These are phyloP conservation scores for Athripsodes cinereus DNA, from an alignment of 2,888 invertebrate genomes.

Conservation along the genomic window DNA sequence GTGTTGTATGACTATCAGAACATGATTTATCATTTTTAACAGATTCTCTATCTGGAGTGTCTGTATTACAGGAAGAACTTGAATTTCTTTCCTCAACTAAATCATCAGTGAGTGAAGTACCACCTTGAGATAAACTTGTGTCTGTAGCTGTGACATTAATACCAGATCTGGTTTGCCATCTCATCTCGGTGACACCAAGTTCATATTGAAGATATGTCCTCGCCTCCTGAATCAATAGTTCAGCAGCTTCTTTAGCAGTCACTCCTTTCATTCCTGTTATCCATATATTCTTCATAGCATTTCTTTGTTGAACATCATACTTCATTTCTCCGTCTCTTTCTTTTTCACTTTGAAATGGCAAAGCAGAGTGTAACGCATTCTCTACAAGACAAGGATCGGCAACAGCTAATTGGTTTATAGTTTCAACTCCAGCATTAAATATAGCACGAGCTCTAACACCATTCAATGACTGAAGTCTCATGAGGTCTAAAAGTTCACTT, in stretches of 20 bases:
- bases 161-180: slow-evolving; percentile 45
- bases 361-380: slow-evolving; percentile 66
- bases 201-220: slow-evolving; percentile 64
- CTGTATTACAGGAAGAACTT: not conserved
- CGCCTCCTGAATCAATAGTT: slow-evolving; percentile 71
- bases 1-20: not conserved
- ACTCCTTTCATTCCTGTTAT: slow-evolving; percentile 75
- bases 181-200: slow-evolving; percentile 64
- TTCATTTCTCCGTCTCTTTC: slow-evolving; percentile 64
- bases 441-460: slow-evolving; percentile 79
- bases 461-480: slow-evolving; percentile 77
- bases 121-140: not conserved
- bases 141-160: not conserved
- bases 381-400: slow-evolving; percentile 65
- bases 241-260: slow-evolving; percentile 76
- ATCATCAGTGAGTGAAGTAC: not conserved
- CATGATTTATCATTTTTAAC: not conserved
- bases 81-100: too few relatives aligned
- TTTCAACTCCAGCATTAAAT: slow-evolving; percentile 74
- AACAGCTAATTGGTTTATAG: slow-evolving; percentile 71
- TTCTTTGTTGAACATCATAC: slow-evolving; percentile 58
- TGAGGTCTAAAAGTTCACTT: slow-evolving; percentile 85
- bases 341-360: slow-evolving; percentile 82
- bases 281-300: slow-evolving; percentile 66
- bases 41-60: not conserved